Percentiles rank a stretch among this genome's conserved stretches.
phyloP scores from a whole-genome alignment of 2,888 invertebrate species.

The Erannis defoliaria region DNA sequence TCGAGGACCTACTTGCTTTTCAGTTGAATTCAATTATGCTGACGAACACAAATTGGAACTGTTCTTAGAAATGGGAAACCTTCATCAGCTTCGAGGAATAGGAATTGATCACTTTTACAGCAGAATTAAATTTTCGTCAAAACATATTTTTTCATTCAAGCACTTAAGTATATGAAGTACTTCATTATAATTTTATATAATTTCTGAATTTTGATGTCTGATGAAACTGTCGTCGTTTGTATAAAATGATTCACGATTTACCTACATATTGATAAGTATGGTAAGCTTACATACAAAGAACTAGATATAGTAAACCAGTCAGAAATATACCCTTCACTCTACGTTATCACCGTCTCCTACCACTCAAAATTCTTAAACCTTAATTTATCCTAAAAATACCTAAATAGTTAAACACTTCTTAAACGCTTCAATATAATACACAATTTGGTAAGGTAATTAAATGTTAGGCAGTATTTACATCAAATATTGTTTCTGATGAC shows the following conservation, averaged over 20 bases:
- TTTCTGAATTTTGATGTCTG: not conserved
- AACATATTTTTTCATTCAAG: not conserved
- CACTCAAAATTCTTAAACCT: constrained; percentile 28
- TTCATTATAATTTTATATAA: not conserved
- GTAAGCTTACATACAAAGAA: constrained; percentile 23
- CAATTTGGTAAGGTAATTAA: constrained; percentile 10
- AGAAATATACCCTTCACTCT: constrained; percentile 58
- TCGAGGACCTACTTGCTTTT: constrained; percentile 32
- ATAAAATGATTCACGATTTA: not conserved
- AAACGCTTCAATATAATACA: constrained; percentile 23
- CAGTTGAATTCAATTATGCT: constrained; percentile 42
- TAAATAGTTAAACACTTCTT: constrained; percentile 21
- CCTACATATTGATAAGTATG: constrained; percentile 18
- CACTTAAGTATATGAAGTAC: not conserved
- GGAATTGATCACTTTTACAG: constrained; percentile 16
- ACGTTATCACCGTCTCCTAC: constrained; percentile 57
- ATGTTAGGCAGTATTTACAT: constrained; percentile 12
- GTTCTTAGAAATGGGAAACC: constrained; percentile 27
- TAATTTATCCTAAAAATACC: constrained; percentile 25
- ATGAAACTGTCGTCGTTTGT: not conserved
- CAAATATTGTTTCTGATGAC: not conserved
- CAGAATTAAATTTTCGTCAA: not conserved
- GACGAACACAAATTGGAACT: constrained; percentile 42
- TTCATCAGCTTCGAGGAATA: constrained; percentile 23
- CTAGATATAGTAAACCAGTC: constrained; percentile 63